phyloP scores from a whole-genome alignment of 2,888 invertebrate genomes.

The Anoplius nigerrimus region DNA sequence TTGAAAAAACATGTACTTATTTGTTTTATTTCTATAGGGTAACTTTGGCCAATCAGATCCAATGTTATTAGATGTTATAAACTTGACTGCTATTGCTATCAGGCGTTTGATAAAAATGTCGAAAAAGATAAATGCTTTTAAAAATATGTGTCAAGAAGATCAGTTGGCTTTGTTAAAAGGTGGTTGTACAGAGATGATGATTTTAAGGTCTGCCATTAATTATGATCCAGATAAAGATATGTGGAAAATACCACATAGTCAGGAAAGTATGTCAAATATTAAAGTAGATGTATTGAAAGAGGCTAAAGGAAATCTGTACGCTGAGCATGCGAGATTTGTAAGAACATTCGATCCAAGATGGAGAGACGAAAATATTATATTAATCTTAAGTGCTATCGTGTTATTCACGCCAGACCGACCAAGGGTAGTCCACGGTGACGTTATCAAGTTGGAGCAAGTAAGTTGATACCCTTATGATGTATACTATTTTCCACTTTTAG shows the following conservation, averaged over 20 bases:
- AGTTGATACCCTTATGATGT: conserved; percentile 23
- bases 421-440: conserved; percentile 88
- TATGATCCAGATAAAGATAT: conserved; percentile 92
- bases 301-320: conserved; percentile 92
- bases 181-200: conserved; percentile 97
- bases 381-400: conserved; percentile 93
- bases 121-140: conserved; percentile 91
- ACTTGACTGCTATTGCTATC: conserved; percentile 94
- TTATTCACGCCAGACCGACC: conserved; percentile 91
- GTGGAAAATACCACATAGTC: conserved; percentile 93
- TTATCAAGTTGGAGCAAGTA: conserved; percentile 90
- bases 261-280: conserved; percentile 85
- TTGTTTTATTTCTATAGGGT: conserved; percentile 54
- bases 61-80: conserved; percentile 88
- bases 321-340: conserved; percentile 90
- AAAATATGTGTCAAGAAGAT: conserved; percentile 95
- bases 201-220: conserved; percentile 92
- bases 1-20: background rate
- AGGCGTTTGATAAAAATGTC: conserved; percentile 90
- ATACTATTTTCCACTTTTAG: conserved; percentile 11
- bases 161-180: conserved; percentile 93
- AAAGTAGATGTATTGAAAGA: conserved; percentile 93
- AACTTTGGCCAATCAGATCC: conserved; percentile 78
- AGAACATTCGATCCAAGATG: conserved; percentile 90
- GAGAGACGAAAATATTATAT: conserved; percentile 93